Evolutionary conservation across 1,140 invertebrate species (phyloP), one percentile per base, ranked within the genome.

Genomic region (Chrysomallon squamiferum): DNA sequence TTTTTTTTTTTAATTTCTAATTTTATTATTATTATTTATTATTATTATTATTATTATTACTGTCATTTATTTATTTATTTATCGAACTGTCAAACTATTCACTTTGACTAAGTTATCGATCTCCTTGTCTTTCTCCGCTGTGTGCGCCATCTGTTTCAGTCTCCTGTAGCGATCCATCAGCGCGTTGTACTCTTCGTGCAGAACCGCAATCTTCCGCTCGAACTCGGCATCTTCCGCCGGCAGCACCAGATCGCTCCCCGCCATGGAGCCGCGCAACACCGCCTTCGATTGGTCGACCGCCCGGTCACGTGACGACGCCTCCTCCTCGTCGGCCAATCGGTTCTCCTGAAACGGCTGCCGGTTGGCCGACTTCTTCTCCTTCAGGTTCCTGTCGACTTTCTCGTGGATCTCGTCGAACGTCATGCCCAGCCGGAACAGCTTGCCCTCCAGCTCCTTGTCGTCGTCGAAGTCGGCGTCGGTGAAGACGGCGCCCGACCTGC

Each of bases 381-480:
- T 77, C 25, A 75, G 43, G 61, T 81, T 79, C 20, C 70, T 73
- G 11, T 83, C 78, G 18, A 83, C 76, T 63, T 69, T 72, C 56
- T 80, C 78, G 59, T 83, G 78, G 62, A 84, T 72, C 62, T 80
- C 79, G 68, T 84, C 82, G 68, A 84, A 78, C 54, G 75, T 79
- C 82, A 84, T 83, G 9, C 81, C 79, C 13, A 84, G 65, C 56
- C 76, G 72, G 62, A 83, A 84, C 20, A 84, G 65, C 66, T 83
- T 75, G 32, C 82, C 81, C 50, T 81, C 78, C 9, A 82, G 41
- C 60, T 81, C 78, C 57, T 84, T 84, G 45, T 77, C 73, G 4
- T 74, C 62, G 66, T 84, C 82, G 74, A 84, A 84, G 38, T 76
- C 73, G 0, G 63, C 64, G 43, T 77, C 69, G 11, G 66, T 66